Percentiles rank a stretch among this genome's conserved stretches.
phyloP scores from a whole-genome alignment of 2,113 vertebrate species.

The Platysternon megacephalum region DNA sequence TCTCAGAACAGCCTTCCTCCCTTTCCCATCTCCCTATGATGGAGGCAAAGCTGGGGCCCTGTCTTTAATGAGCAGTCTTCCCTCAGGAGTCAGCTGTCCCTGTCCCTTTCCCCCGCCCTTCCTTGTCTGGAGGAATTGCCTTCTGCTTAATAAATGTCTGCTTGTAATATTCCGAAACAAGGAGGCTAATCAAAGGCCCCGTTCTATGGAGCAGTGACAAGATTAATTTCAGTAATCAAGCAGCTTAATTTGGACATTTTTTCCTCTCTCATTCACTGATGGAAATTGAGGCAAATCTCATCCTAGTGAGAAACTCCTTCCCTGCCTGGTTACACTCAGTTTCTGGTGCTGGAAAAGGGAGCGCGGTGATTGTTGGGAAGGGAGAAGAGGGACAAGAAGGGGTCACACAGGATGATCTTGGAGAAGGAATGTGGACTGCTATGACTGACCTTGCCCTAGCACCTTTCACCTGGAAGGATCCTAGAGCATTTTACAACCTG shows the following conservation, averaged over 20 bases:
- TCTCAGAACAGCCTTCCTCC: background rate
- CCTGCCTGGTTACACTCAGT: slow-evolving; percentile 35
- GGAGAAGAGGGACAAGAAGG: background rate
- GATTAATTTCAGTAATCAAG: slow-evolving; percentile 87
- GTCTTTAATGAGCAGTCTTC: background rate
- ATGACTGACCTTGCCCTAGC: slow-evolving; percentile 24
- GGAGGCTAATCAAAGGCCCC: slow-evolving; percentile 83
- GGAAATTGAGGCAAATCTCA: slow-evolving; percentile 78
- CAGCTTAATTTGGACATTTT: slow-evolving; percentile 82
- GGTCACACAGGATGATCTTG: background rate
- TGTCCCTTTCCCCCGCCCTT: slow-evolving; percentile 30
- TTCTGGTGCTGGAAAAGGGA: slow-evolving; percentile 23
- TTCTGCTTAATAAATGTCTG: slow-evolving; percentile 77
- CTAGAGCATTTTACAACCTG: slow-evolving; percentile 61
- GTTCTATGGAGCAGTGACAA: slow-evolving; percentile 81
- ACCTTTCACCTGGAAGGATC: slow-evolving; percentile 45
- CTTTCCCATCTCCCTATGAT: background rate
- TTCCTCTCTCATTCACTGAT: slow-evolving; percentile 74
- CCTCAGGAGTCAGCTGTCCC: slow-evolving; percentile 41
- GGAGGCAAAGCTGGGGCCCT: background rate
- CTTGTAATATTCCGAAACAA: slow-evolving; percentile 84
- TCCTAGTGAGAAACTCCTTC: slow-evolving; percentile 68
- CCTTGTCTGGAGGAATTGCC: slow-evolving; percentile 54
- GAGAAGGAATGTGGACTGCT: slow-evolving; percentile 1
- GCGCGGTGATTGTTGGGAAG: background rate